A percentile compares a stretch with the other conserved stretches of the same genome.
These are phyloP conservation scores for Anguilla japonica DNA, from an alignment of 2,113 vertebrate species.

Conservation along the genomic window DNA sequence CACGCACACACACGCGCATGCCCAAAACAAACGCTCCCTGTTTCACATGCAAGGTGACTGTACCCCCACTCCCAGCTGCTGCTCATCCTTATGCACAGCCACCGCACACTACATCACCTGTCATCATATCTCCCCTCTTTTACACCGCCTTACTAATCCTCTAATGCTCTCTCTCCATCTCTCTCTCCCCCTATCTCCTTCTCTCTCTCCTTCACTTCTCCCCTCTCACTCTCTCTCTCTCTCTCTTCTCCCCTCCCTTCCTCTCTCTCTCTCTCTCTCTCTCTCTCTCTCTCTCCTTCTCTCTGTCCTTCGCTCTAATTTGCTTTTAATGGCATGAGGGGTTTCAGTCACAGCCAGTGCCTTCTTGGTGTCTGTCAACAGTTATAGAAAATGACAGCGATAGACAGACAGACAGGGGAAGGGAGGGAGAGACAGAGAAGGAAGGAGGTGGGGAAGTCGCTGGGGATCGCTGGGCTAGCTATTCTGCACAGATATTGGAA, in stretches of 20 bases:
- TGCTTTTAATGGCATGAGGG: not conserved
- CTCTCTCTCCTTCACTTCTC: not conserved
- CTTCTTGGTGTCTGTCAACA: not conserved
- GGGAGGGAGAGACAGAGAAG: not conserved
- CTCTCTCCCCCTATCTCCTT: not conserved
- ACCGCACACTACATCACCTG: conserved; percentile 33
- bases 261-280: not conserved
- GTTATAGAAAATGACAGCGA: not conserved
- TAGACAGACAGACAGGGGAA: not conserved
- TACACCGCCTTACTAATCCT: not conserved
- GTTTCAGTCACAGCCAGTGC: not conserved
- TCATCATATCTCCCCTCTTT: conserved; percentile 31
- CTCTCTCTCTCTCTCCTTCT: not conserved
- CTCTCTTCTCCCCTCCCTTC: not conserved
- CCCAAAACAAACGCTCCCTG: conserved; percentile 11
- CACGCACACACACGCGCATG: conserved; percentile 28
- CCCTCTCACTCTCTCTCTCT: not conserved
- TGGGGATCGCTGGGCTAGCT: not conserved
- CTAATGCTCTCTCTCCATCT: not conserved
- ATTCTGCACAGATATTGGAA: not conserved
- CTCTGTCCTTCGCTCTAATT: not conserved
- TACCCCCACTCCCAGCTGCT: conserved; percentile 52
- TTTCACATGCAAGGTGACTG: not conserved
- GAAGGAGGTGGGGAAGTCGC: not conserved
- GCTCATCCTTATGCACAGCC: conserved; percentile 47